Evolutionary conservation across 2,113 vertebrate species (phyloP).

Genomic region (Phalacrocorax pelagicus): DNA sequence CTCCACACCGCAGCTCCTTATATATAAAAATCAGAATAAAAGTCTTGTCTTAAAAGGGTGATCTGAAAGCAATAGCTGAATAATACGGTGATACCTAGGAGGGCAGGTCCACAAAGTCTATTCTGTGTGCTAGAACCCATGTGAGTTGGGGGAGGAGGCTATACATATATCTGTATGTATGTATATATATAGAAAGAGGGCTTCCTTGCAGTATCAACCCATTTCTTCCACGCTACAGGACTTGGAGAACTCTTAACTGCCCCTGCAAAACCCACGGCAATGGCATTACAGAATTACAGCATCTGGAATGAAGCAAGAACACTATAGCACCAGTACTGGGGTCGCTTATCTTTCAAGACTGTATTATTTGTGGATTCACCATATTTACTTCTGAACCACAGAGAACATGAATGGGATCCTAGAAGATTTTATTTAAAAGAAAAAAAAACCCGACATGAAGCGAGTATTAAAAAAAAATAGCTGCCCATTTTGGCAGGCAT

Average conservation of each 20-base stretch:
- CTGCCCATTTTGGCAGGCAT: neutral
- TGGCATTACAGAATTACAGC: neutral
- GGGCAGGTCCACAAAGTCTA: neutral
- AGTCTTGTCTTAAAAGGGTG: neutral
- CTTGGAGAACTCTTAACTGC: neutral
- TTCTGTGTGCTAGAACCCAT: neutral
- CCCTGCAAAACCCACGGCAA: neutral
- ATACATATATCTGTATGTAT: neutral
- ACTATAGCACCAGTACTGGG: neutral
- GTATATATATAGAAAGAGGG: neutral
- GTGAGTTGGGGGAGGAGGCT: neutral
- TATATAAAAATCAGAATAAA: neutral
- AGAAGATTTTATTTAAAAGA: neutral
- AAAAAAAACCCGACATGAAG: neutral
- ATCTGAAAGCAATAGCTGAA: neutral
- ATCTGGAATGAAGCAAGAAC: neutral
- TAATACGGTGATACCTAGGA: neutral
- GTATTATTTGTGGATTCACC: neutral
- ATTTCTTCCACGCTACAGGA: neutral
- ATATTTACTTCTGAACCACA: neutral
- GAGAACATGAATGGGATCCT: neutral
- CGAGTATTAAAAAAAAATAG: neutral
- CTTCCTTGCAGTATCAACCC: neutral
- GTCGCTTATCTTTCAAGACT: neutral
- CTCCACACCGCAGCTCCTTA: neutral